Evolutionary conservation across 2,113 vertebrate genomes (phyloP), one percentile per base, ranked within the genome.

Genomic region (Paraplagusia blochii): DNA sequence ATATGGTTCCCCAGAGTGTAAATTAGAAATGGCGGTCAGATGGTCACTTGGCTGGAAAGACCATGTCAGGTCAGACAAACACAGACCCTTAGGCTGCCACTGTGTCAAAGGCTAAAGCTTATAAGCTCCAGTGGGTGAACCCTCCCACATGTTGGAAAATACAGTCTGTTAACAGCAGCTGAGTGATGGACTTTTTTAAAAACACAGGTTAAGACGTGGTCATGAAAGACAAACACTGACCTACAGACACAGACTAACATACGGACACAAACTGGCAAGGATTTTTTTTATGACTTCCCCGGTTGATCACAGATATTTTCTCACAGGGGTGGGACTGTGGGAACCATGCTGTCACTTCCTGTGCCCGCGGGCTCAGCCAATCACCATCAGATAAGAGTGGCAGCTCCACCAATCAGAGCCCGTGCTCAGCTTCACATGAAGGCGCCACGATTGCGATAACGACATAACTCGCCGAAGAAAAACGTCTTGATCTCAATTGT

Each of bases 261-360:
- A 69, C 11, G 15, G 5, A 17, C 43, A 44, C 7, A 7, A 29
- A 15, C 15, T 15, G 13, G 5, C 1, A 40, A 40, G 13, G 39
- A 40, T 40, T 11, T 42, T 13, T 42, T 8, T 2, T 42, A 48
- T 16, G 34, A 18, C 19, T 59, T 22, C 46, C 53, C 38, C 7
- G 19, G 59, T 56, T 10, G 63, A 57, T 63, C 49, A 16, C 34
- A 51, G 55, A 44, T 18, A 15, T 36, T 62, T 86, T 90, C 78
- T 81, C 85, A 83, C 81, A 82, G 77, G 83, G 87, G 82, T 81
- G 80, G 80, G 67, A 77, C 78, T 87, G 88, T 88, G 86, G 84
- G 88, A 90, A 89, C 76, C 66, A 52, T 67, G 42, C 84, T 87
- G 89, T 90, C 89, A 91, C 88, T 90, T 90, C 89, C 88, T 89